A percentile compares a stretch with the other conserved stretches of the same genome.
These are phyloP conservation scores for Brachionus angularis DNA, from an alignment of 1,140 invertebrate species.

Conservation along the genomic window DNA sequence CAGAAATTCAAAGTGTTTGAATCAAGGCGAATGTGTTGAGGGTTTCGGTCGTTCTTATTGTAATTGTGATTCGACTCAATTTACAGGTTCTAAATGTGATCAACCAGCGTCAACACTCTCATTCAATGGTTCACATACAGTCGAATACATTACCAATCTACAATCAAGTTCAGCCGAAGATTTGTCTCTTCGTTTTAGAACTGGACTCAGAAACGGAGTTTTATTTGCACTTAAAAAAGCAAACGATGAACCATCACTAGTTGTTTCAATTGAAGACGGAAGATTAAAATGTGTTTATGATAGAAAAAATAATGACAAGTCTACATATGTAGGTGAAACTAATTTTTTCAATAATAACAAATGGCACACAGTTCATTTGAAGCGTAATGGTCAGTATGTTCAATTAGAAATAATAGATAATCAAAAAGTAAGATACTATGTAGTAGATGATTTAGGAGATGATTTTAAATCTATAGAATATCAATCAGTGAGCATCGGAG, in stretches of 20 bases:
- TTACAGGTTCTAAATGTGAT: slow-evolving; percentile 14
- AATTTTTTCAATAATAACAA: slow-evolving; percentile 28
- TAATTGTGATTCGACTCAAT: slow-evolving; percentile 17
- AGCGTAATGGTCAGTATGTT: neutral
- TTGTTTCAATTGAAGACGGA: slow-evolving; percentile 25
- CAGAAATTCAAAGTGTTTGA: neutral
- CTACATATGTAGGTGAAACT: neutral
- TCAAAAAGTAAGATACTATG: neutral
- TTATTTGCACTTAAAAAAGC: slow-evolving; percentile 36
- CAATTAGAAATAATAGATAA: neutral
- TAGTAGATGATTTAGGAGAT: neutral
- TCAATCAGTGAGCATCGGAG: neutral
- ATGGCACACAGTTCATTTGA: slow-evolving; percentile 20
- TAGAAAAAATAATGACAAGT: slow-evolving; percentile 20
- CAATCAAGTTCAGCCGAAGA: neutral
- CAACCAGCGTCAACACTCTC: slow-evolving; percentile 18
- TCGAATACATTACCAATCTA: neutral
- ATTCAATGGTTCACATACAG: slow-evolving; percentile 34
- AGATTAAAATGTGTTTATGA: slow-evolving; percentile 26
- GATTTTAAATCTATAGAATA: neutral
- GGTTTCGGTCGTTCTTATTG: neutral
- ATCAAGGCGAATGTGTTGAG: slow-evolving; percentile 19
- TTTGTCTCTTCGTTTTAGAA: slow-evolving; percentile 1
- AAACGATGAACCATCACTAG: neutral
- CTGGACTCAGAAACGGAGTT: slow-evolving; percentile 21